These are phyloP conservation scores for Phymanthus crucifer DNA, from an alignment of 92 coral and sea anemone genomes.

Conservation along the genomic window DNA sequence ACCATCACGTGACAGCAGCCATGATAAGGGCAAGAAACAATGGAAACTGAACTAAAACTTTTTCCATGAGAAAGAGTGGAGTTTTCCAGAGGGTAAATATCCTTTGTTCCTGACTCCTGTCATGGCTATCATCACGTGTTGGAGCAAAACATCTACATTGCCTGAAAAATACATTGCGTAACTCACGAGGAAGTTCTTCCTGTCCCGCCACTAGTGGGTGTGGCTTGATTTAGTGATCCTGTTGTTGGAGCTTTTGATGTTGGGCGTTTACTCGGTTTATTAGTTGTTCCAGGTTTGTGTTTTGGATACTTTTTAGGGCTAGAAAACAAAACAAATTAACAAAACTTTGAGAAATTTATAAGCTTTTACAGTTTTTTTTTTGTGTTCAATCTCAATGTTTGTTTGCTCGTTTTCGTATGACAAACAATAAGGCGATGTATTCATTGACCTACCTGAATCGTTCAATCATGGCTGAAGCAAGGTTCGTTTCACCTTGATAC, in stretches of 20 bases:
- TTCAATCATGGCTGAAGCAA: slow-evolving; percentile 64
- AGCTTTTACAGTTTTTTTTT: background rate
- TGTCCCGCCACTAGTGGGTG: background rate
- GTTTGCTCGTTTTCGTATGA: too few species aligned
- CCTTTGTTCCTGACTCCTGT: too few species aligned
- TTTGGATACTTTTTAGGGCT: background rate
- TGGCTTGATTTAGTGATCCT: background rate
- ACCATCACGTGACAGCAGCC: too few species aligned
- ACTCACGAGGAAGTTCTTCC: background rate
- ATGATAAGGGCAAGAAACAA: background rate
- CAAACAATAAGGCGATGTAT: too few species aligned
- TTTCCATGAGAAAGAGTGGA: too few species aligned
- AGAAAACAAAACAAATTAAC: background rate
- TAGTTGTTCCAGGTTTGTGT: background rate
- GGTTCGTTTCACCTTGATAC: slow-evolving; percentile 50
- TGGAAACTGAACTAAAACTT: background rate
- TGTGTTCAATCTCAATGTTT: too few species aligned
- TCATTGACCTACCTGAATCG: slow-evolving; percentile 51
- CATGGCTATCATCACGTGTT: too few species aligned
- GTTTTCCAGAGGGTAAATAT: too few species aligned
- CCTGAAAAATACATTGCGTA: background rate
- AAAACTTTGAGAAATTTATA: background rate
- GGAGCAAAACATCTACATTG: too few species aligned
- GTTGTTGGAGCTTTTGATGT: background rate
- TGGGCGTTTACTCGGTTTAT: background rate